Evolutionary conservation across 2,888 invertebrate genomes (phyloP).

Genomic region (Zygaena filipendulae): DNA sequence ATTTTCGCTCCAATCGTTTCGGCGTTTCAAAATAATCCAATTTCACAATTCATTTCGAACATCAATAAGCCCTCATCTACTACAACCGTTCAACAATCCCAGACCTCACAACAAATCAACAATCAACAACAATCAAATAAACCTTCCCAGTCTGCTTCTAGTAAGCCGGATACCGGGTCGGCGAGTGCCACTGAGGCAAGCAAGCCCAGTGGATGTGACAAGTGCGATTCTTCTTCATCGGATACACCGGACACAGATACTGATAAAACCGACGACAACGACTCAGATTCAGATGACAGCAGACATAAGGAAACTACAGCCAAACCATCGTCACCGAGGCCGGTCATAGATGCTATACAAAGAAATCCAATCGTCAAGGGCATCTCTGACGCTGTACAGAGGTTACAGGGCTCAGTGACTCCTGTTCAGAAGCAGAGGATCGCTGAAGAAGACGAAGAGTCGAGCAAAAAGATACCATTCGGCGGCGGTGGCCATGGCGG

Average conservation of each 20-base stretch:
- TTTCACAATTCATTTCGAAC: slow-evolving; percentile 4
- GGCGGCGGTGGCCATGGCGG: slow-evolving; percentile 18
- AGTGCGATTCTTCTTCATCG: too few relatives aligned
- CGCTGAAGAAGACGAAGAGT: slow-evolving; percentile 13
- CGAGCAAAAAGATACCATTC: slow-evolving; percentile 18
- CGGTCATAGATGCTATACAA: too few relatives aligned
- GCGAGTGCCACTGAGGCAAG: too few relatives aligned
- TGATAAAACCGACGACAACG: slow-evolving; percentile 18
- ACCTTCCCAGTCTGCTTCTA: too few relatives aligned
- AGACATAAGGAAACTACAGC: slow-evolving; percentile 11
- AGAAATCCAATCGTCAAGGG: slow-evolving; percentile 32
- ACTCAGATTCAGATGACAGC: slow-evolving; percentile 10
- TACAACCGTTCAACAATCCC: slow-evolving; percentile 8
- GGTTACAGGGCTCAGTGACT: slow-evolving; percentile 26
- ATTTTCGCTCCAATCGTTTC: too few relatives aligned
- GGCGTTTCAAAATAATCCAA: too few relatives aligned
- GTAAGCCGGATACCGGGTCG: too few relatives aligned
- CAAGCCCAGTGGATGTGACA: too few relatives aligned
- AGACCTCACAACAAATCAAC: too few relatives aligned
- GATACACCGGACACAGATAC: too few relatives aligned
- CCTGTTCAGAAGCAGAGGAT: slow-evolving; percentile 34
- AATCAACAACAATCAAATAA: too few relatives aligned
- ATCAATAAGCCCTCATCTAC: slow-evolving; percentile 7
- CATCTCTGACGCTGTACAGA: slow-evolving; percentile 30
- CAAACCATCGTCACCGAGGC: too few relatives aligned